Evolutionary conservation across 1,140 invertebrate species (phyloP).

Genomic region (Drosophila teissieri): DNA sequence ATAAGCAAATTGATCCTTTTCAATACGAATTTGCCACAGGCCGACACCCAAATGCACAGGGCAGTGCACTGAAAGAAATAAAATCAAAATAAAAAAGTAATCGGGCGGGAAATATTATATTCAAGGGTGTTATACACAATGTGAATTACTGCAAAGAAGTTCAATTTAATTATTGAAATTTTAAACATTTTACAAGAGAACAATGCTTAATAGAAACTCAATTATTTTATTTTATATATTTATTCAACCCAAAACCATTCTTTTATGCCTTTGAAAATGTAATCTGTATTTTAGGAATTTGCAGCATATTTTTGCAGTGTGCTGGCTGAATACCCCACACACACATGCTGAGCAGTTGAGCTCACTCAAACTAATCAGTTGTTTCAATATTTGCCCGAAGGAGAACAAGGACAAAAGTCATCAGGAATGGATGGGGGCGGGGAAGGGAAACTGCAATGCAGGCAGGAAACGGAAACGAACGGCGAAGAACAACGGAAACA

Average conservation of each 20-base stretch:
- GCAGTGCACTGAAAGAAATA: neutral
- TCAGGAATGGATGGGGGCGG: slow-evolving; percentile 23
- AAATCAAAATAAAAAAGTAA: neutral
- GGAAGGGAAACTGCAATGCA: slow-evolving; percentile 18
- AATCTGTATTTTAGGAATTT: too few relatives aligned
- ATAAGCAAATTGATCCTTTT: slow-evolving; percentile 57
- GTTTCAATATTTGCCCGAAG: slow-evolving; percentile 71
- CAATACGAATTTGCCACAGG: slow-evolving; percentile 28
- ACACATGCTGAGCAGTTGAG: slow-evolving; percentile 30
- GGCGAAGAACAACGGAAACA: slow-evolving; percentile 51
- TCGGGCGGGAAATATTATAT: too few relatives aligned
- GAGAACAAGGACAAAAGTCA: slow-evolving; percentile 58
- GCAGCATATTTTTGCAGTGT: slow-evolving; percentile 1
- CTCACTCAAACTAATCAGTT: slow-evolving; percentile 80
- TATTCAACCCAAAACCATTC: too few relatives aligned
- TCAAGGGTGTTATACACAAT: too few relatives aligned
- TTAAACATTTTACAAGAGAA: too few relatives aligned
- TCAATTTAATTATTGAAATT: too few relatives aligned
- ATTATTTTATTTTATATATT: too few relatives aligned
- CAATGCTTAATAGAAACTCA: too few relatives aligned
- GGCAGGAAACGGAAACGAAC: slow-evolving; percentile 67
- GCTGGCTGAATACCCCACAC: neutral
- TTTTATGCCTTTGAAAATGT: too few relatives aligned
- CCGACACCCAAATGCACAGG: slow-evolving; percentile 1
- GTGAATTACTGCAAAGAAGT: too few relatives aligned